Percentiles rank a stretch among this genome's conserved stretches.
Conservation (phyloP, 2,888 invertebrate species). For the Metellina segmentata region DNA sequence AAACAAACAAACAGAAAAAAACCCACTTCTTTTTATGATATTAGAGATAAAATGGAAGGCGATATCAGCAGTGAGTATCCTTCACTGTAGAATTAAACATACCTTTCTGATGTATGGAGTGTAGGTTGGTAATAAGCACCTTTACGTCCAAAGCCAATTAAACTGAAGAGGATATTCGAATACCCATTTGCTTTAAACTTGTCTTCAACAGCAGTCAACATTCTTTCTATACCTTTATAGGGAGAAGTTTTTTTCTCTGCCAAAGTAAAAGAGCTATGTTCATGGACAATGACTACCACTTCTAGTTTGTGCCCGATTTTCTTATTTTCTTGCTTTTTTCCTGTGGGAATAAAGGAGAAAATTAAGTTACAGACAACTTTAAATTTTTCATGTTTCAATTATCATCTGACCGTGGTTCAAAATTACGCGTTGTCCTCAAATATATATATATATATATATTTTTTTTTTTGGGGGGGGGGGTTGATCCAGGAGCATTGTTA, state of each 20-base stretch:
- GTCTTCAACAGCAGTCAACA: conserved; percentile 49
- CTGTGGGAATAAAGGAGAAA: neutral
- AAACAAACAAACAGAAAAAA: no score
- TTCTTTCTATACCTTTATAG: conserved; percentile 68
- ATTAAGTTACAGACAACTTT: no score
- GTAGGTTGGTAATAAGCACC: conserved; percentile 52
- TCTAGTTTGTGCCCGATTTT: conserved; percentile 49
- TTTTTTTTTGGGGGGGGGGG: no score
- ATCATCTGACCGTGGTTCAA: no score
- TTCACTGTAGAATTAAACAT: neutral
- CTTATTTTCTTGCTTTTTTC: conserved; percentile 5
- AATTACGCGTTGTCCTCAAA: no score
- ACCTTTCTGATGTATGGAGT: conserved; percentile 43
- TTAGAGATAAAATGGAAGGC: no score
- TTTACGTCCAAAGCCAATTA: conserved; percentile 73
- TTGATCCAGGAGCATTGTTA: no score
- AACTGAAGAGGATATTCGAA: conserved; percentile 45
- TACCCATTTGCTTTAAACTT: conserved; percentile 64
- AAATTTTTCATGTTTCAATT: no score
- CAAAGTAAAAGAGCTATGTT: conserved; percentile 39
- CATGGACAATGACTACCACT: conserved; percentile 62
- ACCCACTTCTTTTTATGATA: no score
- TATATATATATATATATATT: no score
- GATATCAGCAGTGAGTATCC: neutral
- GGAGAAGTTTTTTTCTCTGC: conserved; percentile 8